Evolutionary conservation across 2,888 invertebrate genomes (phyloP).

Genomic region (Andrena hattorfiana): DNA sequence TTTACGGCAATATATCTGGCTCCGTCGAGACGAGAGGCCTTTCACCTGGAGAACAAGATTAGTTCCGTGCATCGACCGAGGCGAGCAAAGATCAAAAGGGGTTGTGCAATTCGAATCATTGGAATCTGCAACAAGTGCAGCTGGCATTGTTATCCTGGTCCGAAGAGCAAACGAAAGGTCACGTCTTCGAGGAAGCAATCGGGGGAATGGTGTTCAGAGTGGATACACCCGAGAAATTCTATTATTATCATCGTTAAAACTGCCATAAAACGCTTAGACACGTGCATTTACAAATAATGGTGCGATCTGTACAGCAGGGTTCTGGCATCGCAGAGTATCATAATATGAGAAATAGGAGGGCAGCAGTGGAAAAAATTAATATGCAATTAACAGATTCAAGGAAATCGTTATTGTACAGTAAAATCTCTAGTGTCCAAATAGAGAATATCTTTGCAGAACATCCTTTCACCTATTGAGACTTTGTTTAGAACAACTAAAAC

Average conservation of each 20-base stretch:
- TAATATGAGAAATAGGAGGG: neutral
- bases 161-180: constrained; percentile 45
- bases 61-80: constrained; percentile 42
- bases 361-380: too few relatives aligned
- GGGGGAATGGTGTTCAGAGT: neutral
- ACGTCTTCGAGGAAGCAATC: constrained; percentile 29
- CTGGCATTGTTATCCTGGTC: constrained; percentile 35
- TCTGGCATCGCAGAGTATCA: neutral
- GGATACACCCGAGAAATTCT: constrained; percentile 22
- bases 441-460: too few relatives aligned
- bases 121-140: constrained; percentile 50
- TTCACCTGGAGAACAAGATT: constrained; percentile 52
- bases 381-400: too few relatives aligned
- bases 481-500: too few relatives aligned
- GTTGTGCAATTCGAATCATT: constrained; percentile 44
- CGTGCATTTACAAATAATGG: constrained; percentile 9
- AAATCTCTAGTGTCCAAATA: too few relatives aligned
- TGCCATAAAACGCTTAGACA: neutral
- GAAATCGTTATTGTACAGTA: too few relatives aligned
- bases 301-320: neutral
- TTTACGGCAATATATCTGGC: constrained; percentile 46
- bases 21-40: constrained; percentile 34
- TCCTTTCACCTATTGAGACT: too few relatives aligned
- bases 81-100: constrained; percentile 46
- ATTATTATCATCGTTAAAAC: constrained; percentile 18